Evolutionary conservation across 2,888 invertebrate genomes (phyloP).

Genomic region (Lochmaea crataegi): DNA sequence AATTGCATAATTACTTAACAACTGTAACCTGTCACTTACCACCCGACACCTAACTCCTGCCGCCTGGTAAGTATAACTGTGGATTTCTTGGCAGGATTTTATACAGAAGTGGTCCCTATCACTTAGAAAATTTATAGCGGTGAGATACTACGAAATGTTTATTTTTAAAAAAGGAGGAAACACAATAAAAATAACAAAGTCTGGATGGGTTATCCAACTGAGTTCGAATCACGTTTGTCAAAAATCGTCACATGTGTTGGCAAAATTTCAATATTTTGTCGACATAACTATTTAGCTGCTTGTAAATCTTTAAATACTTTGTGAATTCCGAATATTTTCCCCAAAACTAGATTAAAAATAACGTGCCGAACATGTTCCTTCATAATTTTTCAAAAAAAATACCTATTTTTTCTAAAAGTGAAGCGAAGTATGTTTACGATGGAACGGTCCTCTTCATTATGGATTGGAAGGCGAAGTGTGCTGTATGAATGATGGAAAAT

Average conservation of each 20-base stretch:
- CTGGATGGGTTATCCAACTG: not conserved
- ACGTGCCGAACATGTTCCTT: not conserved
- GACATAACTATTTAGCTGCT: not conserved
- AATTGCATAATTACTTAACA: too few species aligned
- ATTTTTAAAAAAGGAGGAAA: not conserved
- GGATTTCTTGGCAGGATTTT: too few species aligned
- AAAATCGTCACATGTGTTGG: constrained; percentile 1
- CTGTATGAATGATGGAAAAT: not conserved
- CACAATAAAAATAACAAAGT: constrained; percentile 4
- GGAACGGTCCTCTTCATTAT: too few species aligned
- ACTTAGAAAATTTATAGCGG: not conserved
- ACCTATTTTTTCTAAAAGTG: too few species aligned
- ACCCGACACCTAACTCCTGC: too few species aligned
- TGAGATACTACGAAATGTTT: not conserved
- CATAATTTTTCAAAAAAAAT: too few species aligned
- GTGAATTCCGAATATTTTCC: not conserved
- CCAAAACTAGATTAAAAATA: not conserved
- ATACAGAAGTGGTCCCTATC: too few species aligned
- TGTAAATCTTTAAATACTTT: constrained; percentile 4
- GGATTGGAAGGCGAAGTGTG: not conserved
- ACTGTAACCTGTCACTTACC: too few species aligned
- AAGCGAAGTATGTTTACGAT: not conserved
- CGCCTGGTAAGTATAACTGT: too few species aligned
- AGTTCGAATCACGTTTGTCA: not conserved
- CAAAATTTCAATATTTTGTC: not conserved